Evolutionary conservation across 2,797 vertebrate species (phyloP).

Genomic region (Trachops cirrhosus): DNA sequence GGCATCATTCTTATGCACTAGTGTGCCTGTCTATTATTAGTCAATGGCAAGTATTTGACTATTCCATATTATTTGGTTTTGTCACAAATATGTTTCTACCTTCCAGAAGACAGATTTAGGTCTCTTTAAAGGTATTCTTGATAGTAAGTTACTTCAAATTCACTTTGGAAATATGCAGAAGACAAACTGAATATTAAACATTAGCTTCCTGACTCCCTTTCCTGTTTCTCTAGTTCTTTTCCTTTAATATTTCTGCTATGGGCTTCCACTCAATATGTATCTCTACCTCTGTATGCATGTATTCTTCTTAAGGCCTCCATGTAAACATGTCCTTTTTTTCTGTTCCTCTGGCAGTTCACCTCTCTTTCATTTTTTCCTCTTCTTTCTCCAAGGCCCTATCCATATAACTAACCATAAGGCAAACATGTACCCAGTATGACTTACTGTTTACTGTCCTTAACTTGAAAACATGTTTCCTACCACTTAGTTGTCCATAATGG

Average conservation of each 20-base stretch:
- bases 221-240: background rate
- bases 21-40: background rate
- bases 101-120: background rate
- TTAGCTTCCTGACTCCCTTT: background rate
- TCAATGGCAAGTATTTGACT: background rate
- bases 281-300: background rate
- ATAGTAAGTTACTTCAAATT: background rate
- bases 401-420: background rate
- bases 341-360: background rate
- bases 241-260: background rate
- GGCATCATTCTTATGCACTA: background rate
- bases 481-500: background rate
- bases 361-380: background rate
- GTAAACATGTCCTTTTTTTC: background rate
- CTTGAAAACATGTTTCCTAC: background rate
- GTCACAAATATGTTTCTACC: background rate
- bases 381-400: background rate
- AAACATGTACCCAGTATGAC: background rate
- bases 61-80: background rate
- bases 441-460: background rate
- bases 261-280: background rate
- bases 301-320: background rate
- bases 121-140: background rate
- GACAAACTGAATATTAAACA: background rate
- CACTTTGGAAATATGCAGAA: background rate